Evolutionary conservation across 2,888 invertebrate genomes (phyloP), one percentile per base, ranked within the genome.

Genomic region (Chaitophorus viminalis): DNA sequence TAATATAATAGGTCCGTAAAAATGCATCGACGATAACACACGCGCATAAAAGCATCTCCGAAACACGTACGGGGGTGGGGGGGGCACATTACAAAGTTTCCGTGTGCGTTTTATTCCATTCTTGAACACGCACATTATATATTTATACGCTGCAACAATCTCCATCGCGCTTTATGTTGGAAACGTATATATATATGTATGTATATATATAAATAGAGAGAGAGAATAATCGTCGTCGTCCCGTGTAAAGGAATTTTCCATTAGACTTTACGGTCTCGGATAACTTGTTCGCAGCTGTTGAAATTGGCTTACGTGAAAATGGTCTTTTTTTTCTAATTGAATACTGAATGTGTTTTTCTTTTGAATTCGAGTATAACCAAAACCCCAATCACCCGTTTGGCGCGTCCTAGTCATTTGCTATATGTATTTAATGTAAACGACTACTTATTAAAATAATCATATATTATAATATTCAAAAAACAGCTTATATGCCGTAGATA

Each of bases 1-100:
- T 5, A 5, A 1, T 46, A 46, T 21, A 21, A n/a, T 29, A 9
- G 31, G 31, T 33, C 52, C 31, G 33, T 29, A 72, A 60, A 72
- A 21, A 54, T 31, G 52, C 29, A 6, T 52, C 46, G n/a, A 6
- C 72, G 18, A 29, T 29, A 31, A 70, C 70, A n/a, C n/a, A n/a
- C n/a, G n/a, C n/a, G 29, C 21, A 60, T 25, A 18, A 75, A 14
- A 39, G n/a, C 75, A 46, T 46, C 46, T n/a, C 46, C 52, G 76
- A 17, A 25, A 52, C 82, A 70, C 82, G 70, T 33, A 31, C 68
- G n/a, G 3, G 46, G n/a, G n/a, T n/a, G 11, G 75, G n/a, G 33
- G n/a, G 39, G 68, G 46, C 81, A 39, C 79, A 65, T 79, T n/a
- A 65, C 79, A 79, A 65, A 65, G 60, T 79, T 79, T 79, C 60